Conservation (phyloP, 2,113 vertebrate genomes). For the Entomyzon cyanotis region DNA sequence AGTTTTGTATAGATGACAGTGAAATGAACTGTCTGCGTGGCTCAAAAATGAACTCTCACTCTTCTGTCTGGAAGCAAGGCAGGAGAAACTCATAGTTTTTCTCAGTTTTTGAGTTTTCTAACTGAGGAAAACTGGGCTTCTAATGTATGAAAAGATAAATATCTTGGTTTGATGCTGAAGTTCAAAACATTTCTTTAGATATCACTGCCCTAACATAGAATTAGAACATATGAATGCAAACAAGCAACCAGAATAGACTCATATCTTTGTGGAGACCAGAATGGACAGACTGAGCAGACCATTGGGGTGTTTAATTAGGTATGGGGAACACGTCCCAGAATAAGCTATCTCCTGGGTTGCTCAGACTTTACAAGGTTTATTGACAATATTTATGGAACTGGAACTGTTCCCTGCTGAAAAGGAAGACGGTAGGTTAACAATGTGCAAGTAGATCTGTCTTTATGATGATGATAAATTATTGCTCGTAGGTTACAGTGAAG, state of each 20-base stretch:
- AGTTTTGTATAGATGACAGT: not conserved
- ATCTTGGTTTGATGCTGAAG: not conserved
- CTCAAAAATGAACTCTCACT: not conserved
- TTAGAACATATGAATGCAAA: not conserved
- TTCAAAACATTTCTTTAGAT: not conserved
- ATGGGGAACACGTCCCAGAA: not conserved
- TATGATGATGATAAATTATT: constrained; percentile 65
- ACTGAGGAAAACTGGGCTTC: not conserved
- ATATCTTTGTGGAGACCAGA: not conserved
- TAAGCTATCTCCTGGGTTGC: not conserved
- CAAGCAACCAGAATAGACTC: not conserved
- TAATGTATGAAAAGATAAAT: not conserved
- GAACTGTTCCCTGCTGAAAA: constrained; percentile 25
- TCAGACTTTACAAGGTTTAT: constrained; percentile 18
- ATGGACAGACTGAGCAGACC: not conserved
- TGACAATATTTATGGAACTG: constrained; percentile 33
- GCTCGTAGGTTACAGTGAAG: constrained; percentile 25
- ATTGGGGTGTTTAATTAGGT: not conserved
- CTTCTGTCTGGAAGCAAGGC: not conserved
- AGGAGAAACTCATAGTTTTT: not conserved
- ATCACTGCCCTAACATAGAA: not conserved
- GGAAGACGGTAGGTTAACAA: constrained; percentile 7
- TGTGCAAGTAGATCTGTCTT: constrained; percentile 11
- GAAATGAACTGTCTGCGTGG: not conserved
- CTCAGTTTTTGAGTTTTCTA: not conserved